Evolutionary conservation across 2,888 invertebrate species (phyloP), one percentile per base, ranked within the genome.

Genomic region (Smittia aterrima): DNA sequence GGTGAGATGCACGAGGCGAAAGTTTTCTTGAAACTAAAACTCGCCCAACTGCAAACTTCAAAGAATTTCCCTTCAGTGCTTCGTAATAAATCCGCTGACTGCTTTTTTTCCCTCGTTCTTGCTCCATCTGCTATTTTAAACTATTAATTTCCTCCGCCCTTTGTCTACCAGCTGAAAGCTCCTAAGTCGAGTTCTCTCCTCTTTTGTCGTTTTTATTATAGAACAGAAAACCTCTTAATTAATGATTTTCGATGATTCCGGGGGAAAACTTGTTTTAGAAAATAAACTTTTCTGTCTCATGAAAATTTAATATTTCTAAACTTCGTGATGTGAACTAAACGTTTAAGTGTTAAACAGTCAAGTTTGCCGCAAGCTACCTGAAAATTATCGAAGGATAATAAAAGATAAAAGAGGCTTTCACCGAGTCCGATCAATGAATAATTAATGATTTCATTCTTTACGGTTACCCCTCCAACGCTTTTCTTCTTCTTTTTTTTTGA

Each of bases 371-470:
- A 32, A 32, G 32, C 32, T 32, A n/a, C n/a, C n/a, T 9, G 32
- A 1, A n/a, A 58, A 1, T 58, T n/a, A n/a, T 58, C 18, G 47
- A 3, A 16, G 7, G 47, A 16, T 47, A n/a, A n/a, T 9, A 9
- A 32, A 32, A 32, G 32, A 32, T 6, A 32, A 32, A 3, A 32
- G 32, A 1, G 11, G 58, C 4, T 58, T 22, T 3, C n/a, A 3
- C 18, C 22, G 1, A 58, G 58, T 58, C 58, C 58, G 58, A 9
- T 58, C 58, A 22, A 58, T 67, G 67, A 67, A 67, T 67, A 47
- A 67, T 67, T 47, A 67, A 67, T 67, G 67, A 41, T 47, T 67
- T 25, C 2, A 2, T 47, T 67, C 40, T 40, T 40, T 18, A 58
- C 9, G 58, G 4, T 22, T 18, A 1, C 4, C 22, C 18, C 4